Percentiles rank a stretch among this genome's conserved stretches.
Conservation (phyloP, 2,888 invertebrate species). For the Coenonympha glycerion region DNA sequence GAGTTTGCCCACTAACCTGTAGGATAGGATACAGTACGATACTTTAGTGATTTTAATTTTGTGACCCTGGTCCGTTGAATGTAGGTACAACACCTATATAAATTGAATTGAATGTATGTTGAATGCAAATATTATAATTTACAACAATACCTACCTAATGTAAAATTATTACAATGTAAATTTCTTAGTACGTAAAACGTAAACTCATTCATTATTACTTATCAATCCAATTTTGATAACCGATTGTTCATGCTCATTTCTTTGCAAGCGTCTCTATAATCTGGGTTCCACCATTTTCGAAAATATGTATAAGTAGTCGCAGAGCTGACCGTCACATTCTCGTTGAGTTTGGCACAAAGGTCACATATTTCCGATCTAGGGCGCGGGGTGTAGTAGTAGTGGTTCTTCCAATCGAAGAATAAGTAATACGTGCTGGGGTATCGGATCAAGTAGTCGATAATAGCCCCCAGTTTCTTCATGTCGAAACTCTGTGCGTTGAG, state of each 20-base stretch:
- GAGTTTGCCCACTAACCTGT: too few species aligned
- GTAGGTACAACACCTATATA: too few species aligned
- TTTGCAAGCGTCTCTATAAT: constrained; percentile 43
- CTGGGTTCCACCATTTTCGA: constrained; percentile 55
- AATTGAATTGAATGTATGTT: too few species aligned
- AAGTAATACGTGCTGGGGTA: constrained; percentile 45
- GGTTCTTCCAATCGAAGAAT: constrained; percentile 62
- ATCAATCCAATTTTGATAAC: not conserved
- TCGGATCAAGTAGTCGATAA: constrained; percentile 54
- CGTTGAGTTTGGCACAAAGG: constrained; percentile 49
- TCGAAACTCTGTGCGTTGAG: constrained; percentile 48
- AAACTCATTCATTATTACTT: not conserved
- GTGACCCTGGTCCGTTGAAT: too few species aligned
- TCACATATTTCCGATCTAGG: constrained; percentile 48
- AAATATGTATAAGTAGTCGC: constrained; percentile 34
- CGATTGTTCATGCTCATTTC: constrained; percentile 27
- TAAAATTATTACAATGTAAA: too few species aligned
- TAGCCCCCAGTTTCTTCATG: constrained; percentile 51
- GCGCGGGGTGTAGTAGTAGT: constrained; percentile 47
- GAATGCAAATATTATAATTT: too few species aligned
- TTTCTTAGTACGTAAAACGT: too few species aligned
- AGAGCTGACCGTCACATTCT: constrained; percentile 14
- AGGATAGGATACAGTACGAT: too few species aligned
- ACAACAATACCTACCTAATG: too few species aligned
- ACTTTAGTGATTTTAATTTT: too few species aligned